Percentiles rank a stretch among this genome's conserved stretches.
phyloP scores from a whole-genome alignment of 2,888 invertebrate genomes.

The Epistrophe eligans region DNA sequence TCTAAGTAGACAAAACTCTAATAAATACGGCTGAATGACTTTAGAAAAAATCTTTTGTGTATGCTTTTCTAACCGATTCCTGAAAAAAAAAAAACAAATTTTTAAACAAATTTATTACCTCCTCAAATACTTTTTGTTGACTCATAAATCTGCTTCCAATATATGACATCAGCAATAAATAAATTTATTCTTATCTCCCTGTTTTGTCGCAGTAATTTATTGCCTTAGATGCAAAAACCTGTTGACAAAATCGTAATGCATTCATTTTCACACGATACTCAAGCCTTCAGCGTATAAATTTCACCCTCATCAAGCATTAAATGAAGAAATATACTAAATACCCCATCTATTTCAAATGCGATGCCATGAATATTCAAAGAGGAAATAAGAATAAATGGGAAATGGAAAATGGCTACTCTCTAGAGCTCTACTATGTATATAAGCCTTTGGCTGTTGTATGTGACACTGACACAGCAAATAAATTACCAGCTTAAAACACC shows the following conservation, averaged over 20 bases:
- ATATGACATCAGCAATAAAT: not conserved
- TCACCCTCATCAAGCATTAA: not conserved
- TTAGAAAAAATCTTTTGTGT: no score
- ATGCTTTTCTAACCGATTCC: no score
- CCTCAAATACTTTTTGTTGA: not conserved
- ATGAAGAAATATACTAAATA: conserved; percentile 16
- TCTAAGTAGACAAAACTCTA: no score
- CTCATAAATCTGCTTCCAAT: not conserved
- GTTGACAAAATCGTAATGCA: conserved; percentile 38
- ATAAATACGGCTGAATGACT: no score
- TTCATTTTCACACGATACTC: conserved; percentile 20
- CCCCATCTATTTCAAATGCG: conserved; percentile 1
- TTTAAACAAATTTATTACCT: not conserved
- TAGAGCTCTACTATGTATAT: no score
- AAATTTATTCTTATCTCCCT: conserved; percentile 3
- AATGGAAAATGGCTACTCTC: not conserved
- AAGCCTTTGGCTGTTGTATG: not conserved
- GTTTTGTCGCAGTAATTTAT: conserved; percentile 19
- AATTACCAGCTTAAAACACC: not conserved
- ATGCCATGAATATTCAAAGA: conserved; percentile 24
- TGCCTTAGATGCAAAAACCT: conserved; percentile 19
- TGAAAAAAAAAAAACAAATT: no score
- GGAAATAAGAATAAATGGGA: not conserved
- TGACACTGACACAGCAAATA: not conserved
- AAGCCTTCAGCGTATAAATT: conserved; percentile 11